Base-by-base conservation (phyloP, 23 tunicate species). In the Trididemnum nubilum region DNA sequence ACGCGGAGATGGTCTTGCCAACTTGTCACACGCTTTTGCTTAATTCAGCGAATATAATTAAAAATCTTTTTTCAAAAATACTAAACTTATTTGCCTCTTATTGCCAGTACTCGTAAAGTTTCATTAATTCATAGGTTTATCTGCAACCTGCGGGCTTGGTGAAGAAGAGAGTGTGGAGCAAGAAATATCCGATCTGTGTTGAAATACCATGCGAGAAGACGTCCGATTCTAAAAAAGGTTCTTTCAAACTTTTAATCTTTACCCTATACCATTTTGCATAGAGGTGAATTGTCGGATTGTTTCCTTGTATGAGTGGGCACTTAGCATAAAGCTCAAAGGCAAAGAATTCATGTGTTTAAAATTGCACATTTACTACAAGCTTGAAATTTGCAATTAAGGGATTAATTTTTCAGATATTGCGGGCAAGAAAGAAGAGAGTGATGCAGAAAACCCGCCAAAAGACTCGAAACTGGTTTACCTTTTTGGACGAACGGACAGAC, bases 141-240 rank as follows among this genome's bases (percentile, higher is more conserved):
- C 77, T 93, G 27, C 73, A 59, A 35, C 98, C 98, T 1, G 33
- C 85, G 37, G 98, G 86, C 0, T 71, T 93, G 70, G 98, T 93
- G 0, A 88, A 87, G 36, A 93, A 93, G 71, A 50, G 98, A 27
- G 93, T 93, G 40, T 93, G 98, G 98, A 93, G 98, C 78, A 93
- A 93, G 63, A 93, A 93, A 58, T 93, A 93, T 74, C 98, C 98
- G 33, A 80, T 93, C 22, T 87, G 93, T 66, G 84, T 92, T 34
- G 92, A 92, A 78, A 72, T 92, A 2, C 82, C 88, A 21, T 5
- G 26, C 25, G 40, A 77, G n/a, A 77, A 77, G 29, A 2, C 29
- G 60, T 2, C 30, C 59, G 79, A 73, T 12, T 34, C 74, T 27
- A 25, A 61, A 21, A 61, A 25, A 61, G 67, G 67, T 44, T 7